Evolutionary conservation across 2,113 vertebrate genomes (phyloP), one percentile per base, ranked within the genome.

Genomic region (Triplophysa dalaica): DNA sequence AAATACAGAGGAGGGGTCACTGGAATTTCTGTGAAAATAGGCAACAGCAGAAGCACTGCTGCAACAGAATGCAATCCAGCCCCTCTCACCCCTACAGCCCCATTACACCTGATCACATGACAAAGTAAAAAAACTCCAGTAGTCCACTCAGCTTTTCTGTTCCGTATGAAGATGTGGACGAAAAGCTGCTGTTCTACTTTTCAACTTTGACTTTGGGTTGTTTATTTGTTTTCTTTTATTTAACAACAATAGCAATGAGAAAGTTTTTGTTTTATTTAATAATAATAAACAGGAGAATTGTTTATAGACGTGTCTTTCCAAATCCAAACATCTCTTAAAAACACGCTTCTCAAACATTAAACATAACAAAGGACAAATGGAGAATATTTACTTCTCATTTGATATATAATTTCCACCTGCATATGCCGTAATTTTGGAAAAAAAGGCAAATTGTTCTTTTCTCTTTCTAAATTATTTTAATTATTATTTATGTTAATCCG

Each of bases 41-140:
- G 50, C 50, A 52, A 52, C 50, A 52, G 43, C 16, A 52, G 14
- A 7, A 50, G 66, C 21, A 26, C 48, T 26, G 9, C 67, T 70
- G 21, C 56, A 62, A 61, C 70, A 61, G 56, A 45, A 24, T 43
- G 70, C 54, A 45, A 61, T 45, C 9, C 54, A 62, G 72, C 56
- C 0, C 72, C 38, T 74, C 56, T 33, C 67, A 26, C 21, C 14
- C 24, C 38, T 24, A 24, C 41, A 21, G 33, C 48, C 50, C 26
- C 17, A 38, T 72, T 56, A 72, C 50, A 38, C 29, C 16, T 56
- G 50, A 12, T 1, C 9, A 19, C 6, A 21, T 70, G 69, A 8
- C 26, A 70, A 56, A 70, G 69, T 33, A 6, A 52, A 43, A 43
- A 41, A 41, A 9, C n/a, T 43, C 38, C 8, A 70, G 43, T 26